Conservation (phyloP, 2,113 vertebrate genomes). For the Lycaon pictus region DNA sequence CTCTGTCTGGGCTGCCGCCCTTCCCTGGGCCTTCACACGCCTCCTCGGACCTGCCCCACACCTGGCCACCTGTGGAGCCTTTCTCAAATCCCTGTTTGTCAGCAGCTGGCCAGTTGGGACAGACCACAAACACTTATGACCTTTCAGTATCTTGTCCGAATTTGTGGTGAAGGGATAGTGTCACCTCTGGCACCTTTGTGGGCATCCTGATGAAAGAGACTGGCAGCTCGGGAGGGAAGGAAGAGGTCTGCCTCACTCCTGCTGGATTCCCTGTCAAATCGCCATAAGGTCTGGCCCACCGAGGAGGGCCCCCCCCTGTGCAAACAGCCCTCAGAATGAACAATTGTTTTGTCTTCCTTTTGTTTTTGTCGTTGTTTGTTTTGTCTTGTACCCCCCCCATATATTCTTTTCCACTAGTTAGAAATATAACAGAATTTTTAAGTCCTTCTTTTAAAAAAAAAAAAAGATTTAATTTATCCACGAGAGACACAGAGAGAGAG, state of each 20-base stretch:
- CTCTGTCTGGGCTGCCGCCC: neutral
- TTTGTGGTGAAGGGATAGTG: neutral
- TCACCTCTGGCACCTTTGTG: neutral
- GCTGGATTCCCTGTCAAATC: neutral
- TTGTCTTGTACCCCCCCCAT: neutral
- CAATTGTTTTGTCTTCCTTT: neutral
- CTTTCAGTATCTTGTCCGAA: neutral
- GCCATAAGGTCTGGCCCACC: neutral
- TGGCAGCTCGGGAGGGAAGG: neutral
- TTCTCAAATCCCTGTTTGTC: neutral
- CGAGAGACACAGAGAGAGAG: no score
- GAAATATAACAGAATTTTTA: neutral
- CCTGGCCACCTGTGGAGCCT: neutral
- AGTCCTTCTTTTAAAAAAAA: no score
- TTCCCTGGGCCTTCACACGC: neutral
- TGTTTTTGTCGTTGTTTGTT: neutral
- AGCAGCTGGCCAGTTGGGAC: fast-evolving
- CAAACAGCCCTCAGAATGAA: neutral
- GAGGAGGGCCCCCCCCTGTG: neutral
- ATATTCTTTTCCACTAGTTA: neutral
- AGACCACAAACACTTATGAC: neutral
- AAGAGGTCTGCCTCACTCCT: neutral
- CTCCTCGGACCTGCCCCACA: neutral
- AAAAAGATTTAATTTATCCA: no score
- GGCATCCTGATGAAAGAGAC: neutral